A percentile compares a stretch with the other conserved stretches of the same genome.
phyloP scores from a whole-genome alignment of 1,140 invertebrate genomes.

The Nephila pilipes region DNA sequence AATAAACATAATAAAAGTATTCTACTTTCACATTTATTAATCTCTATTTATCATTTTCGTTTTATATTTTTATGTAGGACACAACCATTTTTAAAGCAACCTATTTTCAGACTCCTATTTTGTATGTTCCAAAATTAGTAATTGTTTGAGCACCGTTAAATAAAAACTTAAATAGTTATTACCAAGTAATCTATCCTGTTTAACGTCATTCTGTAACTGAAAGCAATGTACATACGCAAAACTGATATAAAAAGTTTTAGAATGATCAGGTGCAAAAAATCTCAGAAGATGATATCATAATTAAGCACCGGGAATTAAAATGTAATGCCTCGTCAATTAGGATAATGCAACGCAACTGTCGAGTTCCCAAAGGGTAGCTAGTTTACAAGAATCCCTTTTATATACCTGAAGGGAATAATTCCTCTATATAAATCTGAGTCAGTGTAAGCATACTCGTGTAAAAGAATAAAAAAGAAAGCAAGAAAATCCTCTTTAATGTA shows the following conservation, averaged over 20 bases:
- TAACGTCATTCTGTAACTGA: too few species aligned
- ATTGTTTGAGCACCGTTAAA: too few species aligned
- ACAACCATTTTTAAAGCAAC: too few species aligned
- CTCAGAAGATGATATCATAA: conserved; percentile 1
- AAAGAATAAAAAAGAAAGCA: not conserved
- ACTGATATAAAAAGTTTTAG: not conserved
- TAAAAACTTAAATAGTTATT: too few species aligned
- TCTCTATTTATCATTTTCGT: too few species aligned
- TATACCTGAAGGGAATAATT: not conserved
- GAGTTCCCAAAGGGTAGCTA: not conserved
- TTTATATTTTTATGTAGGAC: too few species aligned
- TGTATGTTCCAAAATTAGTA: too few species aligned
- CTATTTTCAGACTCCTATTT: too few species aligned
- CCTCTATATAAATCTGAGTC: not conserved
- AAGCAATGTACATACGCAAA: not conserved
- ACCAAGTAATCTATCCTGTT: too few species aligned
- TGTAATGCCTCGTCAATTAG: not conserved
- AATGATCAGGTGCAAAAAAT: not conserved
- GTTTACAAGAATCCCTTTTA: not conserved
- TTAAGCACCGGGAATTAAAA: not conserved
- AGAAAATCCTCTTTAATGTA: conserved; percentile 4
- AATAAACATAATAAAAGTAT: too few species aligned
- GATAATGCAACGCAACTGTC: not conserved
- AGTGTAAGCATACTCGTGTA: not conserved
- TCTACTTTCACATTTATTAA: too few species aligned